A percentile compares a stretch with the other conserved stretches of the same genome.
Conservation (phyloP, 2,113 vertebrate species). For the Furnarius figulus region DNA sequence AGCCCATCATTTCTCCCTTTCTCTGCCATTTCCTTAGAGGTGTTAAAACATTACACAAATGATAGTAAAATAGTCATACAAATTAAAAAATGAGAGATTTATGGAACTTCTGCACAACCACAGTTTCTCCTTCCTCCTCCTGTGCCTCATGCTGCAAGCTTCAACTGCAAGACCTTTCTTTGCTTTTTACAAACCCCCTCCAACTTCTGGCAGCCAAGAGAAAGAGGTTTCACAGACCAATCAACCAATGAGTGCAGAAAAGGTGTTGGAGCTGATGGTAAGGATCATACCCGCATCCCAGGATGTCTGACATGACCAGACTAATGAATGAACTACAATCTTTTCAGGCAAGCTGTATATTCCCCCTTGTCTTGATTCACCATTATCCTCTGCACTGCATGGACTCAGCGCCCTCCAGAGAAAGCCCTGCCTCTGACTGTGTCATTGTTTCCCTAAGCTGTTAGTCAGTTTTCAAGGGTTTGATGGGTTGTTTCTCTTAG, state of each 20-base stretch:
- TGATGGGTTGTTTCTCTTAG: not conserved
- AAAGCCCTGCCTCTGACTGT: not conserved
- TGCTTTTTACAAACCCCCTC: not conserved
- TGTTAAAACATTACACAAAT: not conserved
- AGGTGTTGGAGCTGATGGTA: not conserved
- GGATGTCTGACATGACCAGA: not conserved
- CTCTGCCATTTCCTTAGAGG: not conserved
- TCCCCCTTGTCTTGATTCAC: slow-evolving; percentile 15
- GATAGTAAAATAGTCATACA: not conserved
- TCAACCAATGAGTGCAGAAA: not conserved
- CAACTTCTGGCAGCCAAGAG: not conserved
- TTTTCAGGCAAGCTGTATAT: not conserved
- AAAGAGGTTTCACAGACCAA: not conserved
- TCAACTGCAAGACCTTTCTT: accelerated
- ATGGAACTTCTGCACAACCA: not conserved
- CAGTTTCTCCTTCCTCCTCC: not conserved
- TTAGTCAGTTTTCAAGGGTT: not conserved
- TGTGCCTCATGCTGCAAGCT: not conserved
- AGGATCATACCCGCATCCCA: not conserved
- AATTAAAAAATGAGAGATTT: not conserved
- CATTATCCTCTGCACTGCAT: slow-evolving; percentile 7
- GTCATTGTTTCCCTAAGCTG: not conserved
- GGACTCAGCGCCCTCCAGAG: not conserved
- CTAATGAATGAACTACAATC: not conserved
- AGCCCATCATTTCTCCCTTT: not conserved